A percentile compares a stretch with the other conserved stretches of the same genome.
Evolutionary conservation across 2,113 vertebrate species (phyloP).

Genomic region (Brachirus orientalis): DNA sequence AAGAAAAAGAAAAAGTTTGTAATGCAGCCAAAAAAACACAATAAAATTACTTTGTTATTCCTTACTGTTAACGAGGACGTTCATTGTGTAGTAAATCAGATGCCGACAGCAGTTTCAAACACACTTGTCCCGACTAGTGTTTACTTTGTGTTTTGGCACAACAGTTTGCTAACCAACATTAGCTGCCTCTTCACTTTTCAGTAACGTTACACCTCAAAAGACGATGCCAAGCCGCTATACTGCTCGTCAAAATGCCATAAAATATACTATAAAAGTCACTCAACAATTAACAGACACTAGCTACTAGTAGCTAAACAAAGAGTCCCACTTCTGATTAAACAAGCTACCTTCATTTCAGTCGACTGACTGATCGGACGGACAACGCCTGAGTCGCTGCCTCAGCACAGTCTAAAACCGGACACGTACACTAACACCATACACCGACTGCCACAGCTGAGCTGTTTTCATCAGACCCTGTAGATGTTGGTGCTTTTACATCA

Average conservation of each 20-base stretch:
- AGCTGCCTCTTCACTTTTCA: conserved; percentile 18
- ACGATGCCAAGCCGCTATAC: conserved; percentile 3
- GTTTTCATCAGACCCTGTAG: conserved; percentile 46
- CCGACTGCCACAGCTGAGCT: conserved; percentile 28
- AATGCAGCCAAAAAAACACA: neutral
- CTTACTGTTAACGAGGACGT: neutral
- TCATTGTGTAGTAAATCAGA: neutral
- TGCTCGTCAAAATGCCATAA: neutral
- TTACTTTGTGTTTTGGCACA: conserved; percentile 22
- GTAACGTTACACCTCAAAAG: neutral
- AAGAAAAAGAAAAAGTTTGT: no score
- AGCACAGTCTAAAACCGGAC: conserved; percentile 28
- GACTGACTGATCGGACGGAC: conserved; percentile 39
- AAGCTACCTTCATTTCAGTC: conserved; percentile 45
- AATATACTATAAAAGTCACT: neutral
- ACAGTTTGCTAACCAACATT: conserved; percentile 40
- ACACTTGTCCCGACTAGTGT: conserved; percentile 1
- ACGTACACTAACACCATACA: conserved; percentile 4
- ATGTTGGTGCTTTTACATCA: conserved; percentile 88
- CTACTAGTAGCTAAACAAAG: conserved; percentile 25
- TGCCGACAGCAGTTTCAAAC: neutral
- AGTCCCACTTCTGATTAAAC: conserved; percentile 11
- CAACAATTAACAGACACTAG: neutral
- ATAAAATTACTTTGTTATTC: neutral
- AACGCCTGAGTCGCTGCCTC: conserved; percentile 30